Evolutionary conservation across 2,888 invertebrate species (phyloP).

Genomic region (Heterodera filipjevi): DNA sequence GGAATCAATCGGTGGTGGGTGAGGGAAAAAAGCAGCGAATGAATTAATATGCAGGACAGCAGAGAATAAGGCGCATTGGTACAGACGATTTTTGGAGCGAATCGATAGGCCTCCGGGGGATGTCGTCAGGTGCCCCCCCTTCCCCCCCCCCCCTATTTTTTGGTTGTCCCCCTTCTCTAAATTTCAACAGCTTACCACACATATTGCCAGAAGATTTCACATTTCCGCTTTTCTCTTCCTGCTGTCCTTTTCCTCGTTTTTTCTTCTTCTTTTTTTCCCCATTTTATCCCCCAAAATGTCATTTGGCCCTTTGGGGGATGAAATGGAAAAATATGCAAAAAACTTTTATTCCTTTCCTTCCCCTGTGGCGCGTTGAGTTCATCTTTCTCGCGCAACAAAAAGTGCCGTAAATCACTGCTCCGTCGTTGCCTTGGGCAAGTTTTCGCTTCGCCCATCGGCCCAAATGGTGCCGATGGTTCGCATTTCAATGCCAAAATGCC

Average conservation of each 20-base stretch:
- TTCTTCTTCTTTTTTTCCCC: neutral
- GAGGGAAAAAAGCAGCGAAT: neutral
- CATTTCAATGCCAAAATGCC: too few relatives aligned
- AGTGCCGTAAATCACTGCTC: conserved; percentile 3
- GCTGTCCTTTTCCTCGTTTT: neutral
- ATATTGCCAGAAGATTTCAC: neutral
- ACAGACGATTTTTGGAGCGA: neutral
- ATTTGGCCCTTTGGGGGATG: neutral
- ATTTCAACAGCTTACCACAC: neutral
- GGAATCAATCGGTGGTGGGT: neutral
- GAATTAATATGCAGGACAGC: neutral
- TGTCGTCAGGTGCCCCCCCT: neutral
- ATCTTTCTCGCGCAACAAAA: conserved; percentile 10
- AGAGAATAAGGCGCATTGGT: neutral
- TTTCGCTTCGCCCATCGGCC: neutral
- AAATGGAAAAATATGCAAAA: neutral
- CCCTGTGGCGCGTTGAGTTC: neutral
- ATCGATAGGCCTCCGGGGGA: neutral
- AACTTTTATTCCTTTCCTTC: neutral
- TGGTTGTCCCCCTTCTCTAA: too few relatives aligned
- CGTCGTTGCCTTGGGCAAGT: neutral
- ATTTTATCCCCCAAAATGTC: neutral
- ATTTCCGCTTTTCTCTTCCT: neutral
- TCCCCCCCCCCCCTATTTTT: neutral
- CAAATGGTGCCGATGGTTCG: neutral